Conservation (phyloP, 2,113 vertebrate genomes). For the Pygoscelis adeliae region DNA sequence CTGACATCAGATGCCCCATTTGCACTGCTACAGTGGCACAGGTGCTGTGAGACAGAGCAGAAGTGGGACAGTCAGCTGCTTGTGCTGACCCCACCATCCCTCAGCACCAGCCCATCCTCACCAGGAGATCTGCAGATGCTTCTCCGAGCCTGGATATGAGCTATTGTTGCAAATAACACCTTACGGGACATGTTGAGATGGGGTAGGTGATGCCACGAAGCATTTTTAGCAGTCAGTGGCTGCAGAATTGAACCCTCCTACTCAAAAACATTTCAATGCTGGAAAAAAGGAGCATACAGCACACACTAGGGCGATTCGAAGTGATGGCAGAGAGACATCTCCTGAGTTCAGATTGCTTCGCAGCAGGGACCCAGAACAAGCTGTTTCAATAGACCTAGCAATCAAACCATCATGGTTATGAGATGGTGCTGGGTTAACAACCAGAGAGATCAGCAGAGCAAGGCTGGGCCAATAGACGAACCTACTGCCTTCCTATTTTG, state of each 20-base stretch:
- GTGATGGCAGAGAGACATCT: not conserved
- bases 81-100: accelerated
- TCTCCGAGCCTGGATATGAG: not conserved
- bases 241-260: not conserved
- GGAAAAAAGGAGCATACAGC: not conserved
- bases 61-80: not conserved
- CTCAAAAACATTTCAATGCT: not conserved
- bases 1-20: accelerated
- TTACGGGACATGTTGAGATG: not conserved
- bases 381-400: not conserved
- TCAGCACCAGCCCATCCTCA: not conserved
- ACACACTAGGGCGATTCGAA: not conserved
- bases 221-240: not conserved
- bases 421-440: not conserved
- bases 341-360: not conserved
- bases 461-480: not conserved
- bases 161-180: not conserved
- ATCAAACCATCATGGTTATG: not conserved
- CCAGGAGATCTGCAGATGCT: not conserved
- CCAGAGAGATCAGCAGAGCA: not conserved
- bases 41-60: not conserved
- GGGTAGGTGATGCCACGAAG: not conserved
- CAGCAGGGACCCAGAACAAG: not conserved
- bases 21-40: not conserved
- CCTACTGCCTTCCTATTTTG: not conserved